Evolutionary conservation across 2,113 vertebrate species (phyloP), one percentile per base, ranked within the genome.

Genomic region (Phaethon lepturus): DNA sequence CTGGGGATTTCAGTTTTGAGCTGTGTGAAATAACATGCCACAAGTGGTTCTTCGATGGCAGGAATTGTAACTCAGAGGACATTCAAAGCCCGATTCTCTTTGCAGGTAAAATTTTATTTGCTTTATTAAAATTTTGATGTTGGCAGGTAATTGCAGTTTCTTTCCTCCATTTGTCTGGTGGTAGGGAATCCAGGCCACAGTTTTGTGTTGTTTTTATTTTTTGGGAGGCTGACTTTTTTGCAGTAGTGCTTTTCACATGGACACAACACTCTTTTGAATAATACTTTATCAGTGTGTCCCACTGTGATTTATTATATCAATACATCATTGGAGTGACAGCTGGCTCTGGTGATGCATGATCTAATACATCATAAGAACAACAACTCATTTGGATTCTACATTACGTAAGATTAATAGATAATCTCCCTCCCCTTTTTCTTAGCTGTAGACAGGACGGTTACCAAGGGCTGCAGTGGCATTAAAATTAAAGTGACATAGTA

Each of bases 311-410:
- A 98, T 98, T 97, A 40, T 22, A 71, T 91, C 68, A 96, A 90
- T 97, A 95, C 60, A 97, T 98, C 96, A 97, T 58, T 95, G 87
- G 81, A 97, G 7, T 97, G 95, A 94, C 95, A 97, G 45, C 44
- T 97, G 83, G 71, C 85, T 97, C 56, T 96, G 86, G 77, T 98
- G 97, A 98, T 98, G 67, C 92, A 98, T 97, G 91, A 96, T 97
- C 91, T 97, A 97, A 98, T 97, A 96, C 63, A 98, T 98, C 90
- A 97, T 92, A 95, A 97, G 72, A 97, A 95, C 89, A 97, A 95
- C 93, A 96, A 88, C 60, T 98, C 80, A 86, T 94, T 97, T 81
- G 79, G 58, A 91, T 94, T 97, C 94, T 82, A 77, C 63, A 91
- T 96, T 96, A 67, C 13, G 5, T 93, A 93, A 81, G 38, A 86